A percentile compares a stretch with the other conserved stretches of the same genome.
These are phyloP conservation scores for Noctilio leporinus DNA, from an alignment of 2,113 vertebrate species.

Conservation along the genomic window DNA sequence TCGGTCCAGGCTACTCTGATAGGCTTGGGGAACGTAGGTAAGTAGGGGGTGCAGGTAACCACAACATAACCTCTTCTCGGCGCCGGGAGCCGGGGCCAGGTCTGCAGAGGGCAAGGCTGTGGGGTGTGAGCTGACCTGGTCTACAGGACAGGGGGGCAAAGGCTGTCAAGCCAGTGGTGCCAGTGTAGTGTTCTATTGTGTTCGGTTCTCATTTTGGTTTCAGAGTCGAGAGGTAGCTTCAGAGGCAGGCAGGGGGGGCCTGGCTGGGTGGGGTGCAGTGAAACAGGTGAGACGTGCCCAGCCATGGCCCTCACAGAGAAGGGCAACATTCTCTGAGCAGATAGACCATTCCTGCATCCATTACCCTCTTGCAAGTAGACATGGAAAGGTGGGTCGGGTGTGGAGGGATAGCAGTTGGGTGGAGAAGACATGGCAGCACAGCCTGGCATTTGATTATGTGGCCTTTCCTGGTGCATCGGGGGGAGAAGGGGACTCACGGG, in stretches of 20 bases:
- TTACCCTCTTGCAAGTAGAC: neutral
- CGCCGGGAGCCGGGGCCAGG: neutral
- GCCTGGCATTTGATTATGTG: neutral
- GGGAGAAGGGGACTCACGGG: neutral
- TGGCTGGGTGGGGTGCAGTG: neutral
- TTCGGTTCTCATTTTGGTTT: neutral
- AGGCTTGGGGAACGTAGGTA: neutral
- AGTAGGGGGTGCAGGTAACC: neutral
- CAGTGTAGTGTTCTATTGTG: no score
- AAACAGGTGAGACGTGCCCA: accelerated
- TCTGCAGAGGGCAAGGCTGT: accelerated
- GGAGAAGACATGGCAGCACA: neutral
- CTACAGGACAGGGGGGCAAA: neutral
- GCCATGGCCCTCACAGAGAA: neutral
- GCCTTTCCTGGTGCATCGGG: neutral
- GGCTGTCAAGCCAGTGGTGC: neutral
- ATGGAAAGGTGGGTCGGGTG: neutral
- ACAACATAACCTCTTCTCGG: neutral
- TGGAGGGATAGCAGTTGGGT: accelerated
- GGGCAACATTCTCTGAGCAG: neutral
- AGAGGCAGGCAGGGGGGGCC: neutral
- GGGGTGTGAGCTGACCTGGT: no score
- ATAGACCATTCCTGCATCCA: accelerated
- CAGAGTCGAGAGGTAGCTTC: neutral
- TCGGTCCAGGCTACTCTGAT: neutral